A percentile compares a stretch with the other conserved stretches of the same genome.
These are phyloP conservation scores for Dynastes maya DNA, from an alignment of 2,888 invertebrate genomes.

Conservation along the genomic window DNA sequence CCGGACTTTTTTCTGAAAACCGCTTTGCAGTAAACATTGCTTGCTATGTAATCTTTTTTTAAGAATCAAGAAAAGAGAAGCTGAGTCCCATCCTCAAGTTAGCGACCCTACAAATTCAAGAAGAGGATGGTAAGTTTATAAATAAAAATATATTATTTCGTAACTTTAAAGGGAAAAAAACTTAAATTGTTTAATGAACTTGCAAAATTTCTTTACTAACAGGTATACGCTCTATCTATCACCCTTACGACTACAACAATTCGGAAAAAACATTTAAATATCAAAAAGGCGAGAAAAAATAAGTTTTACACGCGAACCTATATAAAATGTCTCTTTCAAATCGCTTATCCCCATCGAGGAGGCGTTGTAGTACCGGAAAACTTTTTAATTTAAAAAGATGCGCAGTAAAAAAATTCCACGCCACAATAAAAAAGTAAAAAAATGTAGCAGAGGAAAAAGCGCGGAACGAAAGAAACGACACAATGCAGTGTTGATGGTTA, in stretches of 20 bases:
- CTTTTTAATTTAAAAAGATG: slow-evolving; percentile 46
- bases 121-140: slow-evolving; percentile 26
- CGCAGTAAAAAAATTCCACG: slow-evolving; percentile 41
- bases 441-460: slow-evolving; percentile 33
- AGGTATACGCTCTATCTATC: background rate
- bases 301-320: background rate
- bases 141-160: background rate
- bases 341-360: background rate
- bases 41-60: too few relatives aligned
- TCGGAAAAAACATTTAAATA: background rate
- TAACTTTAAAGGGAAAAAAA: background rate
- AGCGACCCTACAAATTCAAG: slow-evolving; percentile 16
- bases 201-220: background rate
- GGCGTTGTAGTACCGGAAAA: slow-evolving; percentile 22
- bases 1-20: too few relatives aligned
- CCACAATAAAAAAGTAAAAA: slow-evolving; percentile 43
- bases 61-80: slow-evolving; percentile 20
- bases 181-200: background rate
- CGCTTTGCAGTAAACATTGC: too few relatives aligned
- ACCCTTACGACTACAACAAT: background rate
- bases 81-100: slow-evolving; percentile 32
- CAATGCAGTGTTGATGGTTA: slow-evolving; percentile 68
- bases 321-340: slow-evolving; percentile 17
- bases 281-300: too few relatives aligned
- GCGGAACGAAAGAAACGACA: slow-evolving; percentile 61